Evolutionary conservation across 2,888 invertebrate species (phyloP).

Genomic region (Notodonta ziczac): DNA sequence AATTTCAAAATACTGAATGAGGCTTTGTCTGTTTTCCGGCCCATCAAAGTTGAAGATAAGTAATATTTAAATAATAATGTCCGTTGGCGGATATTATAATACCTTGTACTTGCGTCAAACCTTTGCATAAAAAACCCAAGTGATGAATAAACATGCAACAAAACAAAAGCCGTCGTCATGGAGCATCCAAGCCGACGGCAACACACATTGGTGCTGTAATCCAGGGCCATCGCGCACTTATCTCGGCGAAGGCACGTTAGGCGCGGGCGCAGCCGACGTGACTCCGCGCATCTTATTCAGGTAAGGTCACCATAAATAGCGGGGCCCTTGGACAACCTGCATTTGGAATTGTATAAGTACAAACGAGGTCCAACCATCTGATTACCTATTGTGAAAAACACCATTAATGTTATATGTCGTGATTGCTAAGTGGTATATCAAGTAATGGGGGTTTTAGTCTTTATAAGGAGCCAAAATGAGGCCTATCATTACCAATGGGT

Average conservation of each 20-base stretch:
- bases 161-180: slow-evolving; percentile 10
- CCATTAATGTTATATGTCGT: background rate
- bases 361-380: background rate
- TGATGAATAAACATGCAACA: slow-evolving; percentile 37
- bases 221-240: slow-evolving; percentile 48
- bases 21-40: background rate
- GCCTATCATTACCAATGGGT: too few species aligned
- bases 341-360: background rate
- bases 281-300: slow-evolving; percentile 42
- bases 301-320: slow-evolving; percentile 24
- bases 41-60: background rate
- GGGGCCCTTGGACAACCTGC: slow-evolving; percentile 17
- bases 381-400: background rate
- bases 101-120: slow-evolving; percentile 6
- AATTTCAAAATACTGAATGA: background rate
- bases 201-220: slow-evolving; percentile 37
- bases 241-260: slow-evolving; percentile 36
- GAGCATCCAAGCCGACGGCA: slow-evolving; percentile 18
- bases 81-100: background rate
- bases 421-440: background rate
- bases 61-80: too few species aligned
- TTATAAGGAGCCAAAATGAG: too few species aligned
- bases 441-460: too few species aligned
- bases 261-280: slow-evolving; percentile 41
- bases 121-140: slow-evolving; percentile 20